These are phyloP conservation scores for Pantala flavescens DNA, from an alignment of 1,140 invertebrate species.

Conservation along the genomic window DNA sequence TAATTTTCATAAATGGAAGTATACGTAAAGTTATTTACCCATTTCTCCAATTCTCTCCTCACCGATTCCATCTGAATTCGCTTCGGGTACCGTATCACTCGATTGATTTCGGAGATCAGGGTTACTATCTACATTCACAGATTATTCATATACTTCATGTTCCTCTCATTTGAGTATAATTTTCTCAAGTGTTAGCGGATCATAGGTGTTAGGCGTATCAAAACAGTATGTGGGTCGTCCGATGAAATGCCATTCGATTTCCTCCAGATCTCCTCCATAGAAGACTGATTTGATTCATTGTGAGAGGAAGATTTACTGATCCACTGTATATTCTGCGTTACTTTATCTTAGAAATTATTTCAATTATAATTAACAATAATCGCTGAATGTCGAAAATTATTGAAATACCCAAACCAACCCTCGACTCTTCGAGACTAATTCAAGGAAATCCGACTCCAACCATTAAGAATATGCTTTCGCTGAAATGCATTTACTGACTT, in stretches of 20 bases:
- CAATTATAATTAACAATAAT: too few species aligned
- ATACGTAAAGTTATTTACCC: background rate
- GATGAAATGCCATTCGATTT: conserved; percentile 28
- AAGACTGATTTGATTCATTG: background rate
- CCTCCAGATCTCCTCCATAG: conserved; percentile 21
- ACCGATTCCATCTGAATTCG: conserved; percentile 29
- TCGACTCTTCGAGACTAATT: too few species aligned
- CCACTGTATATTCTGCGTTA: background rate
- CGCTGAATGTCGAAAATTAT: too few species aligned
- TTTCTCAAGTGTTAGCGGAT: conserved; percentile 30
- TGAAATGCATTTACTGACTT: too few species aligned
- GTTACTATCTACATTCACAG: conserved; percentile 29
- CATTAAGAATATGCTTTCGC: too few species aligned
- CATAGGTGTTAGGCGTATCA: conserved; percentile 27
- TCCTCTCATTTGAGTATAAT: conserved; percentile 29
- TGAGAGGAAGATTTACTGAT: background rate
- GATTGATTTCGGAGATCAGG: conserved; percentile 33
- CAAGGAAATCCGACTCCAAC: too few species aligned
- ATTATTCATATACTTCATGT: conserved; percentile 27
- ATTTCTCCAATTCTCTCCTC: background rate
- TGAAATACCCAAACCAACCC: too few species aligned
- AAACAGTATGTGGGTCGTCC: conserved; percentile 31
- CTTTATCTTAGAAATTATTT: background rate
- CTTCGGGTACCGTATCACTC: conserved; percentile 33
- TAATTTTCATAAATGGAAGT: too few species aligned